Conservation (phyloP, 2,797 vertebrate species). For the Mastacembelus armatus region DNA sequence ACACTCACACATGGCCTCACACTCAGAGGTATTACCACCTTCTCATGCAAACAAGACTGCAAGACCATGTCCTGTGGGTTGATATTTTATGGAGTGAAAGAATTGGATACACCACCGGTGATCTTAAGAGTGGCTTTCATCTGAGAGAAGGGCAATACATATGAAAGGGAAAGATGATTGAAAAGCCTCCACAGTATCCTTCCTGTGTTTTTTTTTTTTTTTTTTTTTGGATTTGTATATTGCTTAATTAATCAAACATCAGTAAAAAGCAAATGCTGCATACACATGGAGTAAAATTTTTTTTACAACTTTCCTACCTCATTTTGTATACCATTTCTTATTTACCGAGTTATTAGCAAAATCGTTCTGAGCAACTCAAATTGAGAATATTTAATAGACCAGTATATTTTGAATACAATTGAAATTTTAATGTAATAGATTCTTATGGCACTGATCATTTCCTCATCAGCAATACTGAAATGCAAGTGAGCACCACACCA, state of each 20-base stretch:
- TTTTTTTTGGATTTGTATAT: slow-evolving; percentile 32
- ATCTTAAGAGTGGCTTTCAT: slow-evolving; percentile 65
- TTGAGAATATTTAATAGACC: neutral
- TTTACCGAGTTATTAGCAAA: slow-evolving; percentile 5
- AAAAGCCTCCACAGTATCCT: slow-evolving; percentile 44
- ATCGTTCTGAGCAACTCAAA: neutral
- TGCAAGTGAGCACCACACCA: slow-evolving; percentile 40
- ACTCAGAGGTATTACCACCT: slow-evolving; percentile 41
- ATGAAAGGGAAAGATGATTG: slow-evolving; percentile 49
- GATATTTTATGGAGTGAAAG: slow-evolving; percentile 74
- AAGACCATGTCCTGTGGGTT: slow-evolving; percentile 64
- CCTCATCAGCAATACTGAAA: slow-evolving; percentile 35
- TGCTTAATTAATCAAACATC: slow-evolving; percentile 28
- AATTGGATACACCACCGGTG: slow-evolving; percentile 62
- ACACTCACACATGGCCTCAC: slow-evolving; percentile 45
- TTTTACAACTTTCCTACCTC: neutral
- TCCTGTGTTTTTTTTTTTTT: slow-evolving; percentile 7
- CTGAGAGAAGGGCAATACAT: slow-evolving; percentile 39
- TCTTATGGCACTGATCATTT: slow-evolving; percentile 23
- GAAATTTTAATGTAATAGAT: slow-evolving; percentile 2
- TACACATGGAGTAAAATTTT: neutral
- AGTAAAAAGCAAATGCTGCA: neutral
- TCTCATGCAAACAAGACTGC: slow-evolving; percentile 66
- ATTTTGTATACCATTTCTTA: neutral
- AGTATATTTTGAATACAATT: neutral